Evolutionary conservation across 1,140 invertebrate genomes (phyloP), one percentile per base, ranked within the genome.

Genomic region (Venturia canescens): DNA sequence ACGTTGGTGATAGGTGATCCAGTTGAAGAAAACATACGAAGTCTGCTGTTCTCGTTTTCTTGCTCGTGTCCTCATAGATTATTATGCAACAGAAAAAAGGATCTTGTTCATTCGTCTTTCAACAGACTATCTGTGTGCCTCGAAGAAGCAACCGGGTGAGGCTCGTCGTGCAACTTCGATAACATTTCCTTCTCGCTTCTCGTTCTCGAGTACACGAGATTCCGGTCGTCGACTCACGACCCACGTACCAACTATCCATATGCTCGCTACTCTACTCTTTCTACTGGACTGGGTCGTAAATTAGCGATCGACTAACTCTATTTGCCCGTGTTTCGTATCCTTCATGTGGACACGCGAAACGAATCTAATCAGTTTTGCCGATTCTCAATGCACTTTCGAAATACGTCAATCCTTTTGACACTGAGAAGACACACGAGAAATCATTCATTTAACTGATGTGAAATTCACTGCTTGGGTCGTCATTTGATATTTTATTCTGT

Each of bases 121-220:
- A 44, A 34, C 50, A 60, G 72, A 77, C 71, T 50, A 53, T 63
- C n/a, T 77, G 57, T 44, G 57, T 60, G 29, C 16, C 15, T 23
- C 21, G 31, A 29, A 44, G 60, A 57, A 69, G 66, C 66, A 69
- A 69, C 26, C 29, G 75, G 34, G 53, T 34, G 29, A 38, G 60
- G 66, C 75, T 77, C 75, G 60, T 77, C 34, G 75, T 63, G 66
- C 75, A 77, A 11, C 57, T 77, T 77, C 75, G 75, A 77, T 77
- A 77, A 77, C 57, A 69, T n/a, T 29, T 18, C 50, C 16, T 21
- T 11, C 50, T 53, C 50, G n/a, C n/a, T 3, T n/a, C 50, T 18
- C 71, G 21, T 21, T 23, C n/a, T n/a, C 26, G 11, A 63, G 29
- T 66, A 77, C 75, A 77, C 57, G 75, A 77, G 27, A 60, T 26